Evolutionary conservation across 1,140 invertebrate genomes (phyloP).

Genomic region (Saccostrea echinata): DNA sequence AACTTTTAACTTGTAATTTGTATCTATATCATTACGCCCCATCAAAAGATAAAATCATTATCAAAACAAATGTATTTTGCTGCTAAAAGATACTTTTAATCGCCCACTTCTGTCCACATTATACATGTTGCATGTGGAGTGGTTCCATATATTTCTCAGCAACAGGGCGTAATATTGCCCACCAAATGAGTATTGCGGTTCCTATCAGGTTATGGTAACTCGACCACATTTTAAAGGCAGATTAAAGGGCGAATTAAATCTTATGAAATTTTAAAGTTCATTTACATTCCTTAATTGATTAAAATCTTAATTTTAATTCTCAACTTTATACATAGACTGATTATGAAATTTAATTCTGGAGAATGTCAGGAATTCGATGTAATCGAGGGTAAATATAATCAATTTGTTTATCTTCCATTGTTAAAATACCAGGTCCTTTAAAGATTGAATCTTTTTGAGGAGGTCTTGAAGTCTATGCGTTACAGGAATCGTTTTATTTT

Average conservation of each 20-base stretch:
- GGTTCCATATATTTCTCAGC: background rate
- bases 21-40: too few species aligned
- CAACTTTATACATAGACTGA: constrained; percentile 1
- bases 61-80: too few species aligned
- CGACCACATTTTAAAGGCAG: background rate
- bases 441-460: background rate
- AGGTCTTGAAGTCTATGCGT: background rate
- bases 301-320: constrained; percentile 35
- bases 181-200: background rate
- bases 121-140: background rate
- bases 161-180: background rate
- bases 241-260: constrained; percentile 2
- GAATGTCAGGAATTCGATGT: constrained; percentile 17
- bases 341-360: constrained; percentile 25
- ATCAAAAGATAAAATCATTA: too few species aligned
- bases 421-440: background rate
- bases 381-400: background rate
- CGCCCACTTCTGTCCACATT: background rate
- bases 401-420: background rate
- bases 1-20: too few species aligned
- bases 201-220: background rate
- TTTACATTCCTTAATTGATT: constrained; percentile 35
- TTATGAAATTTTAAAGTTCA: background rate
- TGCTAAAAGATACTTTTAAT: too few species aligned
- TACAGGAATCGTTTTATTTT: background rate